These are phyloP conservation scores for Drosophila littoralis DNA, from an alignment of 1,140 invertebrate genomes.

Conservation along the genomic window DNA sequence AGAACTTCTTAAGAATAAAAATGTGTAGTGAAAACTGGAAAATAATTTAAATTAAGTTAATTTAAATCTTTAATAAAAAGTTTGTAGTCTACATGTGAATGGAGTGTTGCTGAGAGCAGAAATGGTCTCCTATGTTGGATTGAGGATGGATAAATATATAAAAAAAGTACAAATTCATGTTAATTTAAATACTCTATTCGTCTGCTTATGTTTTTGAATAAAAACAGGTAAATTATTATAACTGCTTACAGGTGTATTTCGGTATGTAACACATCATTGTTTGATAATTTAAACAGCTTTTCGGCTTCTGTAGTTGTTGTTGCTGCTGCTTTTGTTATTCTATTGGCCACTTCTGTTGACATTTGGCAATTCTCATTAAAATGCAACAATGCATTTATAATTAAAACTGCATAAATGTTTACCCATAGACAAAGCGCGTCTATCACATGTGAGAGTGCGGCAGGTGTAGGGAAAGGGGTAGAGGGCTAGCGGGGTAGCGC, in stretches of 20 bases:
- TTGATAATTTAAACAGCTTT: constrained; percentile 35
- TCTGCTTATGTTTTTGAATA: too few species aligned
- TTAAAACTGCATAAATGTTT: constrained; percentile 59
- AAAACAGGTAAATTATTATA: background rate
- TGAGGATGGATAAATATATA: too few species aligned
- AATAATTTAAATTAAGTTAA: too few species aligned
- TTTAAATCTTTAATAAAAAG: too few species aligned
- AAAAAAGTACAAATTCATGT: too few species aligned
- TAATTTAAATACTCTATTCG: too few species aligned
- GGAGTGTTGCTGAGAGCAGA: too few species aligned
- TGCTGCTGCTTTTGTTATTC: constrained; percentile 29
- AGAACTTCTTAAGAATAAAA: background rate
- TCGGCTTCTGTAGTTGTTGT: background rate
- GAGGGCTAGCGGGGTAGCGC: background rate
- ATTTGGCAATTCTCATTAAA: constrained; percentile 49
- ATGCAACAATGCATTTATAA: constrained; percentile 50
- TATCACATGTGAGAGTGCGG: background rate
- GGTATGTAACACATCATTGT: constrained; percentile 31
- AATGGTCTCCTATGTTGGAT: too few species aligned
- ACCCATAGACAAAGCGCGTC: constrained; percentile 25
- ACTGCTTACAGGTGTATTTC: constrained; percentile 10
- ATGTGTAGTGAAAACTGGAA: too few species aligned
- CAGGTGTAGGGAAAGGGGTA: too few species aligned
- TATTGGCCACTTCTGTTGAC: constrained; percentile 39
- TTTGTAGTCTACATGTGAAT: too few species aligned